phyloP scores from a whole-genome alignment of 2,797 vertebrate genomes.

The Mormyrops attenuatus region DNA sequence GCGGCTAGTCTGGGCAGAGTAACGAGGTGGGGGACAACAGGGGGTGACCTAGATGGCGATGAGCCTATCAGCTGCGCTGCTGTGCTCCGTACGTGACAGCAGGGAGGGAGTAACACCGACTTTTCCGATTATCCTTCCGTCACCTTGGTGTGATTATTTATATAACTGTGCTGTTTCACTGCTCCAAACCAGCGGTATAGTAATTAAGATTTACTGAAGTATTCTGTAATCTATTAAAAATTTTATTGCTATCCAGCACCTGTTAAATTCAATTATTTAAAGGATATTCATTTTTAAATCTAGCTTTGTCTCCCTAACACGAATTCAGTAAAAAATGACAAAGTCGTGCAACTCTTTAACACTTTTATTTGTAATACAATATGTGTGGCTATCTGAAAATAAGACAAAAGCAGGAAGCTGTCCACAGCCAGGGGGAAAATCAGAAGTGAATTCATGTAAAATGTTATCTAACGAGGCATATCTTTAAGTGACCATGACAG shows the following conservation, averaged over 20 bases:
- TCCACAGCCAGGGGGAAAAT: background rate
- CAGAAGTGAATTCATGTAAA: background rate
- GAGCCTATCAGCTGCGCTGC: slow-evolving; percentile 36
- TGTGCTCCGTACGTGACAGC: slow-evolving; percentile 38
- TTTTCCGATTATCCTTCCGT: background rate
- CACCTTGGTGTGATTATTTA: background rate
- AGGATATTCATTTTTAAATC: background rate
- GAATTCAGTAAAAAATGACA: background rate
- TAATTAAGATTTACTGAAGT: background rate
- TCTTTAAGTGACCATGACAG: background rate
- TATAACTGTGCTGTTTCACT: background rate
- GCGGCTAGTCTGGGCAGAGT: background rate
- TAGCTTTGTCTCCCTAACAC: background rate
- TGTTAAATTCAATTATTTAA: background rate
- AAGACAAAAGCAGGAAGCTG: background rate
- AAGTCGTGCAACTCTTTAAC: background rate
- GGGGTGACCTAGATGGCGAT: background rate
- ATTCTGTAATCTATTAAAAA: background rate
- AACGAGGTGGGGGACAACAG: background rate
- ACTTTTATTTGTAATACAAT: background rate
- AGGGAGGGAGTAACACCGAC: slow-evolving; percentile 38
- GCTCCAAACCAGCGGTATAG: background rate
- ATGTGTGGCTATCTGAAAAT: background rate
- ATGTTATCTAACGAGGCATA: background rate
- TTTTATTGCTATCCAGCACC: background rate